Evolutionary conservation across 2,113 vertebrate genomes (phyloP).

Genomic region (Pteropus alecto): DNA sequence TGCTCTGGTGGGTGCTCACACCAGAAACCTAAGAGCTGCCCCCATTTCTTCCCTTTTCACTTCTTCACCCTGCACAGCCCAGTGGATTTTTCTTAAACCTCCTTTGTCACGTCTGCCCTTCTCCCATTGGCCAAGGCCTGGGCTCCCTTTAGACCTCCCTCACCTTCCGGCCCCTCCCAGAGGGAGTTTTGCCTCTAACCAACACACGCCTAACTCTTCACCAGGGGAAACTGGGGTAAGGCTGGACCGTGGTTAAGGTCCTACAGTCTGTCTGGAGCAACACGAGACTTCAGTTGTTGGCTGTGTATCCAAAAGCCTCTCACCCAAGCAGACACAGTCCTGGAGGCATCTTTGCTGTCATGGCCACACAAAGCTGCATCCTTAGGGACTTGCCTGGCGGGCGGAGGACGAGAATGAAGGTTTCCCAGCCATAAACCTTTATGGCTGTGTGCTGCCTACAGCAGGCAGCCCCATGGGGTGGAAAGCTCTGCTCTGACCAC

Average conservation of each 20-base stretch:
- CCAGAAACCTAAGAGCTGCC: background rate
- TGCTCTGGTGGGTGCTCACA: background rate
- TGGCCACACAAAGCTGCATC: background rate
- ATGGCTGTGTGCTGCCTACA: background rate
- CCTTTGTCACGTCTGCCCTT: background rate
- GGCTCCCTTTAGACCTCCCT: background rate
- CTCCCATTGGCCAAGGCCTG: background rate
- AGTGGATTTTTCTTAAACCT: background rate
- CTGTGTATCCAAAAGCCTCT: background rate
- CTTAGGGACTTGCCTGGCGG: background rate
- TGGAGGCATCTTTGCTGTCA: background rate
- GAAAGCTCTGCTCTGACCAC: background rate
- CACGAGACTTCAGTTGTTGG: background rate
- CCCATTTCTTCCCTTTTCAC: too few species aligned
- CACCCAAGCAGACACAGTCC: background rate
- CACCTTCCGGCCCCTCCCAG: background rate
- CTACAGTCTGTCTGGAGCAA: background rate
- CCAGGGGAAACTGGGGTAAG: background rate
- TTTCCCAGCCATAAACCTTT: background rate
- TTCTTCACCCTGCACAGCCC: background rate
- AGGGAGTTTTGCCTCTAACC: too few species aligned
- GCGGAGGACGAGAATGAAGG: background rate
- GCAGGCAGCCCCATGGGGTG: rapidly evolving
- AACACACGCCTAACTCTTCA: background rate
- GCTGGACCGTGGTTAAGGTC: background rate